Conservation (phyloP, 2,113 vertebrate genomes). For the Crotophaga sulcirostris region DNA sequence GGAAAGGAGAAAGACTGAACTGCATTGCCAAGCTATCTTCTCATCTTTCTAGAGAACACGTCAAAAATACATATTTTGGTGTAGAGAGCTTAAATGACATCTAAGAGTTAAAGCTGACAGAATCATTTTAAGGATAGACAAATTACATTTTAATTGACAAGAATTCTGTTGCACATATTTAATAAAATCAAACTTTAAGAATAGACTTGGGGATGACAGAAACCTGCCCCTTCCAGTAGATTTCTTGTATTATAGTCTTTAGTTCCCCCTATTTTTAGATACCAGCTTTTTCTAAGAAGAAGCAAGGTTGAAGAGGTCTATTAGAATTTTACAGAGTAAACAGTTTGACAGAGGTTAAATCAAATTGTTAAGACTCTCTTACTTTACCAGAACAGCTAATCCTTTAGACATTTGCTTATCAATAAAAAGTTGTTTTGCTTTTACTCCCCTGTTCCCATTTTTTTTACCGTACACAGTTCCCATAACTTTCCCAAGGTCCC, state of each 20-base stretch:
- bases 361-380: not conserved
- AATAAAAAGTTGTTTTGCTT: not conserved
- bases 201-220: not conserved
- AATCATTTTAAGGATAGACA: not conserved
- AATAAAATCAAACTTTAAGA: not conserved
- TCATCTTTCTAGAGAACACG: not conserved
- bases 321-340: not conserved
- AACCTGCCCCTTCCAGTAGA: not conserved
- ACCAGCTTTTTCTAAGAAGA: not conserved
- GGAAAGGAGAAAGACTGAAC: not conserved
- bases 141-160: not conserved
- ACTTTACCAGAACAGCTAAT: not conserved
- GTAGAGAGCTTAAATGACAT: not conserved
- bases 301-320: not conserved
- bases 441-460: not conserved
- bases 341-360: not conserved
- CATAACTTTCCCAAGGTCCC: not conserved
- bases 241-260: not conserved
- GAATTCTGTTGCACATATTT: not conserved
- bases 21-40: not conserved
- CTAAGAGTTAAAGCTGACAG: not conserved
- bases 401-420: not conserved
- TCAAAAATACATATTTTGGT: not conserved
- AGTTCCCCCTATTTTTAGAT: not conserved
- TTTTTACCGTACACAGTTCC: not conserved